These are phyloP conservation scores for Toxotes chatareus DNA, from an alignment of 2,113 vertebrate genomes.

Conservation along the genomic window DNA sequence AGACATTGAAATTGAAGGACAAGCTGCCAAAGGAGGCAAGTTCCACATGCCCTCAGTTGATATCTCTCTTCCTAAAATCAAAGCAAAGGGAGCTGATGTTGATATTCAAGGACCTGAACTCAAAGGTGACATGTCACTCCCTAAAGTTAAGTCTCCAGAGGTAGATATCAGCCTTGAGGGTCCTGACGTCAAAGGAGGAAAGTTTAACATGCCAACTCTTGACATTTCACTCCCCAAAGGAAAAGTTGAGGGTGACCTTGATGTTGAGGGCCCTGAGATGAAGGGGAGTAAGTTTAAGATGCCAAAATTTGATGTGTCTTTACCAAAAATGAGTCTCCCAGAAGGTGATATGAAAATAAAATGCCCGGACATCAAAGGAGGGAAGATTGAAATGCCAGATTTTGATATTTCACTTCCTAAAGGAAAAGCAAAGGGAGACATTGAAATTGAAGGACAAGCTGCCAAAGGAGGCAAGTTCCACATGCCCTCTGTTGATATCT, in stretches of 20 bases:
- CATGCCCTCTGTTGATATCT: no score
- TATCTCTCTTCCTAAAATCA: no score
- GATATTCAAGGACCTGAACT: no score
- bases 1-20: constrained; percentile 10
- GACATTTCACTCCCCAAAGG: constrained; percentile 71
- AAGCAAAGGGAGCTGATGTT: no score
- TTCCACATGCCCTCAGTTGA: no score
- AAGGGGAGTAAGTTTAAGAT: constrained; percentile 58
- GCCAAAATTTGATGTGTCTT: constrained; percentile 48
- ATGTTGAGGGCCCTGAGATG: constrained; percentile 40
- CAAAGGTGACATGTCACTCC: no score
- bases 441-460: constrained; percentile 32
- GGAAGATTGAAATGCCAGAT: constrained; percentile 16
- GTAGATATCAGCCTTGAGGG: no score
- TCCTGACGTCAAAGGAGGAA: no score
- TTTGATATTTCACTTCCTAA: constrained; percentile 42
- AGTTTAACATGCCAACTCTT: constrained; percentile 63
- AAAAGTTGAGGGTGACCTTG: constrained; percentile 39
- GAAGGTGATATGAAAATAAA: constrained; percentile 17
- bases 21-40: neutral
- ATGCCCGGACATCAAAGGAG: constrained; percentile 7
- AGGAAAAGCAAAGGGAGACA: constrained; percentile 53
- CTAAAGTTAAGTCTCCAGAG: no score
- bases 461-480: constrained; percentile 66
- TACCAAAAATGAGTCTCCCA: constrained; percentile 44